These are phyloP conservation scores for Sphinx pinastri DNA, from an alignment of 2,888 invertebrate species.

Conservation along the genomic window DNA sequence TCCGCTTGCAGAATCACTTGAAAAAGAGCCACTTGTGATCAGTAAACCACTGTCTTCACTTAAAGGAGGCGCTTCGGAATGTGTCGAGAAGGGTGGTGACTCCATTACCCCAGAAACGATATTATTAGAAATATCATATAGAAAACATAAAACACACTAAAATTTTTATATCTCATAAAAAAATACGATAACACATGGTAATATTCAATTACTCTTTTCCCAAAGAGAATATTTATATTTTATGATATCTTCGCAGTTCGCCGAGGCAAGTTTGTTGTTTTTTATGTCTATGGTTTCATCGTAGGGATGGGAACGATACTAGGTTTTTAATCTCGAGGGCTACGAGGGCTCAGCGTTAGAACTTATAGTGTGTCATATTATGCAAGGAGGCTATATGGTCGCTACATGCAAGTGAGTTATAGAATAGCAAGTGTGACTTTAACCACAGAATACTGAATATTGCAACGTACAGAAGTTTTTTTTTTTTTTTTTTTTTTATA, in stretches of 20 bases:
- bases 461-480: no score
- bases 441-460: no score
- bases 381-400: no score
- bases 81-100: slow-evolving; percentile 90
- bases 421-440: no score
- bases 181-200: slow-evolving; percentile 38
- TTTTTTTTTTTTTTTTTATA: no score
- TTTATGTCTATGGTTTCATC: no score
- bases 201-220: slow-evolving; percentile 11
- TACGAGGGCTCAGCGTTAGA: no score
- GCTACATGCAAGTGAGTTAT: no score
- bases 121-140: slow-evolving; percentile 39
- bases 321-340: no score
- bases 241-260: no score
- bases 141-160: slow-evolving; percentile 55
- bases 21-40: slow-evolving; percentile 89
- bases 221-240: background rate
- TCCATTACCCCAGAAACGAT: slow-evolving; percentile 83
- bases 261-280: no score
- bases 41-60: slow-evolving; percentile 91
- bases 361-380: no score
- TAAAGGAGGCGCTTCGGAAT: slow-evolving; percentile 88
- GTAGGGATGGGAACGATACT: slow-evolving; percentile 17
- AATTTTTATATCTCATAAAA: slow-evolving; percentile 49
- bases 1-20: slow-evolving; percentile 88